Base-by-base conservation (phyloP, 2,797 vertebrate species). In the Sebastes oblongus region DNA sequence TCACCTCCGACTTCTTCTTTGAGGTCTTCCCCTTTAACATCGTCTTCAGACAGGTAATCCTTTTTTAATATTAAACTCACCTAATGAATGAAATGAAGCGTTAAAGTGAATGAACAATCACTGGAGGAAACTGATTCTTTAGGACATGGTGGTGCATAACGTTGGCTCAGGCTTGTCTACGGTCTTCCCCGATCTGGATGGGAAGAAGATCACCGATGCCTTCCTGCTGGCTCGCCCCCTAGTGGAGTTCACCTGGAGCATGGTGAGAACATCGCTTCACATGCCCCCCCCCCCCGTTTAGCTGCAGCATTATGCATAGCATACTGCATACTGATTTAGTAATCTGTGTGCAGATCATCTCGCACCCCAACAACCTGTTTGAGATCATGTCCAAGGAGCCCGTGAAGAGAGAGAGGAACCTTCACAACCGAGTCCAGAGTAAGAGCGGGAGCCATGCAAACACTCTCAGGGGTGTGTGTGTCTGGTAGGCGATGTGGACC, bases 161-260 rank as follows among this genome's bases (percentile, higher is more conserved):
- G 92, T 96, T 6, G 95, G 95, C 64, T 96, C 93, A 8, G 95
- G 95, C 42, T 82, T 96, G 88, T 81, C 94, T 11, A 95, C 95
- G 0, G 95, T 95, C 68, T 95, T 96, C 74, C 95, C 95, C 61
- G 95, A 96, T 88, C 89, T 96, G 88, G 95, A 96, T 78, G 95
- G 95, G 25, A 96, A 96, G 85, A 96, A 96, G 86, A 95, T 96
- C 82, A 94, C 82, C 0, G 96, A 96, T 10, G 94, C 95, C 29
- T 96, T 95, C 72, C 69, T 96, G 73, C 86, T 96, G 39, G 95
- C 95, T 73, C 93, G 93, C 46, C 95, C 95, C 72, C 92, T 96
- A 7, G 95, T 96, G 92, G 96, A 96, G 92, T 96, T 96, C 74
- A 95, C 94, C 39, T 96, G 95, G 95, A 96, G 95, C 91, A 96